These are phyloP conservation scores for Benthosema pterotum DNA, from an alignment of 2,797 vertebrate genomes.

Conservation along the genomic window DNA sequence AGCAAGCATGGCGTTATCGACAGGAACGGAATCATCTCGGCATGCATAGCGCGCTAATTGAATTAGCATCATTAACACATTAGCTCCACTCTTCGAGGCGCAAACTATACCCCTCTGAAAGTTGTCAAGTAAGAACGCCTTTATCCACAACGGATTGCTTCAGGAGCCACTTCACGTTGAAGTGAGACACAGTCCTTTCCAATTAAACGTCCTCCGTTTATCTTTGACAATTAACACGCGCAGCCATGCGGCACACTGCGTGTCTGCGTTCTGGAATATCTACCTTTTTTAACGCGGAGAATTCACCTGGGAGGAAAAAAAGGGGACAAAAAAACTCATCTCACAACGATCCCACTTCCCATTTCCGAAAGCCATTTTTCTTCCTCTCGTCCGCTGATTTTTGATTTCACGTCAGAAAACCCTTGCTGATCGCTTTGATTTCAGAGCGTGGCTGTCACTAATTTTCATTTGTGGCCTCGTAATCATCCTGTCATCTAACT, in stretches of 20 bases:
- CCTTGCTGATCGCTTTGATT: slow-evolving; percentile 37
- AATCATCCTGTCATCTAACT: slow-evolving; percentile 38
- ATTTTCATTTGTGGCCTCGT: slow-evolving; percentile 44
- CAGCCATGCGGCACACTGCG: slow-evolving; percentile 2
- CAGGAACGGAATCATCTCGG: not conserved
- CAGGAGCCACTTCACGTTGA: slow-evolving; percentile 12
- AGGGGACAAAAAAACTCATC: slow-evolving; percentile 5
- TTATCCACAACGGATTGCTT: slow-evolving; percentile 24
- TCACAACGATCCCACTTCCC: not conserved
- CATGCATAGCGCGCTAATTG: not conserved
- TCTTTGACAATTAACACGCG: slow-evolving; percentile 45
- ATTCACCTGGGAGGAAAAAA: slow-evolving; percentile 39
- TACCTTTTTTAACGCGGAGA: slow-evolving; percentile 11
- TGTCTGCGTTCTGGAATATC: slow-evolving; percentile 28
- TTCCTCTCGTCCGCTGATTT: slow-evolving; percentile 31
- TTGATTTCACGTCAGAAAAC: slow-evolving; percentile 47
- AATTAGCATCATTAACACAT: not conserved
- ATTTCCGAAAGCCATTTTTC: slow-evolving; percentile 33
- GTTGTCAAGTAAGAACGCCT: not conserved
- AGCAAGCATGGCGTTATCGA: too few relatives aligned
- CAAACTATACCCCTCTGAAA: too few relatives aligned
- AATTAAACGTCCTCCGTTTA: slow-evolving; percentile 48
- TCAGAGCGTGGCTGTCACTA: slow-evolving; percentile 46
- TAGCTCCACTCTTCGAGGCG: not conserved
- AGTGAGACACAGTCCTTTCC: slow-evolving; percentile 27